Evolutionary conservation across 2,888 invertebrate species (phyloP).

Genomic region (Euzetes globulus): DNA sequence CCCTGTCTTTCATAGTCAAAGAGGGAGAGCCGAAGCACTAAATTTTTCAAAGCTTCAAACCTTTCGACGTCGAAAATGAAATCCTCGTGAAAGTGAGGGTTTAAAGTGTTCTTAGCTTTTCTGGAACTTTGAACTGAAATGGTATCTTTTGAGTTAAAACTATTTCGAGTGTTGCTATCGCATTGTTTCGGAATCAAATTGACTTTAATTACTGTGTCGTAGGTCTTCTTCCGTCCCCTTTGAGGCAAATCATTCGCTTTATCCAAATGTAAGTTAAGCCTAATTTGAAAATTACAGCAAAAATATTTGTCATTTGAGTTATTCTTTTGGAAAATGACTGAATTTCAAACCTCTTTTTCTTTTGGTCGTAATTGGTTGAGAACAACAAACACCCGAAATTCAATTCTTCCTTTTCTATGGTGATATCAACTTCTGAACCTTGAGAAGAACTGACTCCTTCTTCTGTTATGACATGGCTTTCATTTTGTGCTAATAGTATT

Average conservation of each 20-base stretch:
- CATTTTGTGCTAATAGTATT: neutral
- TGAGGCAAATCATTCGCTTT: constrained; percentile 44
- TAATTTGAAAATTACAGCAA: neutral
- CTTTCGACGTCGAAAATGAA: constrained; percentile 44
- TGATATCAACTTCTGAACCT: neutral
- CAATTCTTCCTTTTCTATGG: neutral
- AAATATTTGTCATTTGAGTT: neutral
- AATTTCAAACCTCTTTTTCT: constrained; percentile 34
- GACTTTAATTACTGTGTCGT: constrained; percentile 43
- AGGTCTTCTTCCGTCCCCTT: constrained; percentile 43
- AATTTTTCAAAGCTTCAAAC: constrained; percentile 37
- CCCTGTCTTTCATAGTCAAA: constrained; percentile 44
- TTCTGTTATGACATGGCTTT: neutral
- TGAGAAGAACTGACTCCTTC: neutral
- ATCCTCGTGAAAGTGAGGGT: constrained; percentile 43
- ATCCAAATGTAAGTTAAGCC: constrained; percentile 41
- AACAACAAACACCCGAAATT: constrained; percentile 36
- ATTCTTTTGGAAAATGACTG: neutral
- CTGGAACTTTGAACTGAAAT: constrained; percentile 40
- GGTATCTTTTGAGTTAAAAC: constrained; percentile 43
- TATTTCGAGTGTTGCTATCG: neutral
- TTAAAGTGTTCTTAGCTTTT: constrained; percentile 42
- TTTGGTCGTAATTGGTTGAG: constrained; percentile 34
- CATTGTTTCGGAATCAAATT: constrained; percentile 36
- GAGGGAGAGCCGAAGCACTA: constrained; percentile 45